These are phyloP conservation scores for Centropristis striata DNA, from an alignment of 2,113 vertebrate genomes.

Conservation along the genomic window DNA sequence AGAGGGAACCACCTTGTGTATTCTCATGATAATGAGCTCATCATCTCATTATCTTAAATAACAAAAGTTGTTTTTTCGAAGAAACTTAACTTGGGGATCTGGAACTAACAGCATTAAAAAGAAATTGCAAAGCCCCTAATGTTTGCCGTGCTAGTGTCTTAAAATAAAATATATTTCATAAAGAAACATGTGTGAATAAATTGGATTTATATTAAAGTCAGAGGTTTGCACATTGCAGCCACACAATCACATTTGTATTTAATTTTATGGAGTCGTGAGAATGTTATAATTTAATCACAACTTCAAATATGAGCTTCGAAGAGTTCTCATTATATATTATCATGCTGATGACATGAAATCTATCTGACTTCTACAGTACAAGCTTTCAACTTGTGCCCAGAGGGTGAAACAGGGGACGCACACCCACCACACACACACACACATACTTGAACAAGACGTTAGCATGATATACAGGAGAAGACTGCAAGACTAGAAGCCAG, in stretches of 20 bases:
- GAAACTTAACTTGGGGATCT: too few species aligned
- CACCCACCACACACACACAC: constrained; percentile 13
- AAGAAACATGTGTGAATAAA: background rate
- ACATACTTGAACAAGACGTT: constrained; percentile 18
- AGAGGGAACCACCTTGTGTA: too few species aligned
- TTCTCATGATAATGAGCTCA: too few species aligned
- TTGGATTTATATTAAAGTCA: background rate
- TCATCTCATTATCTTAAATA: too few species aligned
- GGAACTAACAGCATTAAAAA: too few species aligned
- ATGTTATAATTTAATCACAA: constrained; percentile 13
- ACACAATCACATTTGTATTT: constrained; percentile 1
- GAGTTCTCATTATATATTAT: constrained; percentile 20
- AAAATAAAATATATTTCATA: background rate
- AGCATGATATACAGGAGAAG: constrained; percentile 35
- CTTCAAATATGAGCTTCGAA: constrained; percentile 4
- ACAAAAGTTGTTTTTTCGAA: too few species aligned
- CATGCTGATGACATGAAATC: constrained; percentile 33
- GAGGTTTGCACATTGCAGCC: background rate
- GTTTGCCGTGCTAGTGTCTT: too few species aligned
- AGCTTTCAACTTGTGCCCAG: constrained; percentile 33
- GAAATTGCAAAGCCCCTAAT: too few species aligned
- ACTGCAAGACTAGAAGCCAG: constrained; percentile 60
- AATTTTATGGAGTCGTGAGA: constrained; percentile 4
- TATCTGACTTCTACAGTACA: constrained; percentile 15
- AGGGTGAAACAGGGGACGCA: constrained; percentile 39